These are phyloP conservation scores for Emberiza fucata DNA, from an alignment of 2,113 vertebrate species.

Conservation along the genomic window DNA sequence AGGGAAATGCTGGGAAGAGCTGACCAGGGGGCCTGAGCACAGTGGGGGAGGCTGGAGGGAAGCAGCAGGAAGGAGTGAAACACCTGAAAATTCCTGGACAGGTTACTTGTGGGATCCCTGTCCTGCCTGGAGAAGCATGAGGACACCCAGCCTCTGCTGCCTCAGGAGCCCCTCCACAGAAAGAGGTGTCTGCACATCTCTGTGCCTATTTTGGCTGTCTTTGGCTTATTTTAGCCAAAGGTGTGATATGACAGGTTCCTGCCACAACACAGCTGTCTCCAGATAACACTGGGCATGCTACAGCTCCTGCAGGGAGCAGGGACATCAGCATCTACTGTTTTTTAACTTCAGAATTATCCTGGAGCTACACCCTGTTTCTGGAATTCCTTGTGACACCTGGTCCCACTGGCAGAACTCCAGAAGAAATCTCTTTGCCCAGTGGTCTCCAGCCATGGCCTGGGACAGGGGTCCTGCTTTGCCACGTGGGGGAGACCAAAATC, in stretches of 20 bases:
- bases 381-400: fast-evolving
- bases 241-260: fast-evolving
- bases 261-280: not conserved
- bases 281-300: fast-evolving
- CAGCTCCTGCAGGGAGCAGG: not conserved
- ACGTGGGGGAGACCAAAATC: fast-evolving
- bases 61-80: not conserved
- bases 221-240: not conserved
- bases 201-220: not conserved
- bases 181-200: not conserved
- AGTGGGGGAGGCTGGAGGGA: not conserved
- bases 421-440: not conserved
- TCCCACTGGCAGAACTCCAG: not conserved
- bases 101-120: not conserved
- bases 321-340: not conserved
- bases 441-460: fast-evolving
- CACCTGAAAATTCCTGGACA: not conserved
- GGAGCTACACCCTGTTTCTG: not conserved
- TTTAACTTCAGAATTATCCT: not conserved
- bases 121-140: not conserved
- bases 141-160: fast-evolving
- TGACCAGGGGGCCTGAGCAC: not conserved
- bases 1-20: not conserved
- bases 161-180: fast-evolving
- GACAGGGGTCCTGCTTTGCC: not conserved